These are phyloP conservation scores for Rhagonycha lutea DNA, from an alignment of 2,888 invertebrate species.

Conservation along the genomic window DNA sequence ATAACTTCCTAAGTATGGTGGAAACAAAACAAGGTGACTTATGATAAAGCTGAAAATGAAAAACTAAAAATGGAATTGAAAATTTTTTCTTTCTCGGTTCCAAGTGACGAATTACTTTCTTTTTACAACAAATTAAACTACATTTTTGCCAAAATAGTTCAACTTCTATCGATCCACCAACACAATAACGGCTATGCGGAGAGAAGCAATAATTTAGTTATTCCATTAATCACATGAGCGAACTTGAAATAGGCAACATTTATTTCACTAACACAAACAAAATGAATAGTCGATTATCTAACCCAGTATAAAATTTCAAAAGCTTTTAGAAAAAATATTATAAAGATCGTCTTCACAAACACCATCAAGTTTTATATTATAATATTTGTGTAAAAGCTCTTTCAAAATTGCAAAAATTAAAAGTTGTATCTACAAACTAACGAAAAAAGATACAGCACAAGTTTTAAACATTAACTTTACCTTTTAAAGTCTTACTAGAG, in stretches of 20 bases:
- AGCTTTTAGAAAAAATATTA: background rate
- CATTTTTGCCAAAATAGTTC: background rate
- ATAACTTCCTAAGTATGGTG: background rate
- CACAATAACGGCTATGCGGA: background rate
- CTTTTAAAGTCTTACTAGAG: background rate
- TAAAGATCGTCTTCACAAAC: background rate
- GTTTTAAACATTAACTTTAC: background rate
- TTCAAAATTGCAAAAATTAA: background rate
- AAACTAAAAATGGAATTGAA: background rate
- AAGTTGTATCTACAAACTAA: background rate
- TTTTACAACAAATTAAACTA: background rate
- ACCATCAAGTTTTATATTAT: background rate
- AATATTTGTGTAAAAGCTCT: background rate
- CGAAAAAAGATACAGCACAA: background rate
- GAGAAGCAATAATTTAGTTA: background rate
- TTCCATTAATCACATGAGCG: background rate
- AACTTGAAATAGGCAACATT: background rate
- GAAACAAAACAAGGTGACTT: background rate
- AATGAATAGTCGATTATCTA: background rate
- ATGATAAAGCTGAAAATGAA: background rate
- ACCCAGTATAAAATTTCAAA: background rate
- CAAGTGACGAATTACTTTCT: background rate
- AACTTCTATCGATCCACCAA: background rate
- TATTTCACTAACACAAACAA: background rate
- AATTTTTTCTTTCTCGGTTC: background rate